Conservation (phyloP, 2,113 vertebrate genomes). For the Todiramphus chloris region DNA sequence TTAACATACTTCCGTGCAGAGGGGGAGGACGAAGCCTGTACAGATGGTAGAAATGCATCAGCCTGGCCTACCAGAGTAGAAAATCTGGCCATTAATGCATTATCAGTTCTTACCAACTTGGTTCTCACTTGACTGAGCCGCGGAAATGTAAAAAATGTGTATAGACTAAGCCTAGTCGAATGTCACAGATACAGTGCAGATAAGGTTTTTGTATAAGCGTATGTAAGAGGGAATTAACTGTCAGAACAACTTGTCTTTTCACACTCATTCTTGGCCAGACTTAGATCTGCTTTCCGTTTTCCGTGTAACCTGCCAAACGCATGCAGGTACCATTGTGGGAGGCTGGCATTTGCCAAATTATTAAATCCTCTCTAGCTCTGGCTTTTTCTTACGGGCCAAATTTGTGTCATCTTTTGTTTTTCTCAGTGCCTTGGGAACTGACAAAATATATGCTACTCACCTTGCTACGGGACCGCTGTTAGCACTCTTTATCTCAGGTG, state of each 20-base stretch:
- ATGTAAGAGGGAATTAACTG: background rate
- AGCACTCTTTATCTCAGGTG: background rate
- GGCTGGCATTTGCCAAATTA: background rate
- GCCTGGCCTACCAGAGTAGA: background rate
- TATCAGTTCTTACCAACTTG: conserved; percentile 7
- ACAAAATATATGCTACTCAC: background rate
- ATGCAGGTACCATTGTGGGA: background rate
- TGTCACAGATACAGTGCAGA: background rate
- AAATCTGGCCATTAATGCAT: conserved; percentile 24
- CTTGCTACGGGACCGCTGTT: background rate
- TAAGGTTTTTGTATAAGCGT: background rate
- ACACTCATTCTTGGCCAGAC: background rate
- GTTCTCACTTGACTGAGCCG: background rate
- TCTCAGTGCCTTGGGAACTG: background rate
- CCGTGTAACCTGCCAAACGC: background rate
- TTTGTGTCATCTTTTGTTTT: background rate
- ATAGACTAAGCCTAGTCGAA: background rate
- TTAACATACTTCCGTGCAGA: background rate
- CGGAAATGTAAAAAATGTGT: background rate
- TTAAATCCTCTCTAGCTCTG: background rate
- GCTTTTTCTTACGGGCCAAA: background rate
- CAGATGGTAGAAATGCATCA: background rate
- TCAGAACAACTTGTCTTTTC: background rate
- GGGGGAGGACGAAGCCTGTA: background rate
- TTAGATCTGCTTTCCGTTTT: background rate